A percentile compares a stretch with the other conserved stretches of the same genome.
phyloP scores from a whole-genome alignment of 2,888 invertebrate species.

The Physocephala rufipes region DNA sequence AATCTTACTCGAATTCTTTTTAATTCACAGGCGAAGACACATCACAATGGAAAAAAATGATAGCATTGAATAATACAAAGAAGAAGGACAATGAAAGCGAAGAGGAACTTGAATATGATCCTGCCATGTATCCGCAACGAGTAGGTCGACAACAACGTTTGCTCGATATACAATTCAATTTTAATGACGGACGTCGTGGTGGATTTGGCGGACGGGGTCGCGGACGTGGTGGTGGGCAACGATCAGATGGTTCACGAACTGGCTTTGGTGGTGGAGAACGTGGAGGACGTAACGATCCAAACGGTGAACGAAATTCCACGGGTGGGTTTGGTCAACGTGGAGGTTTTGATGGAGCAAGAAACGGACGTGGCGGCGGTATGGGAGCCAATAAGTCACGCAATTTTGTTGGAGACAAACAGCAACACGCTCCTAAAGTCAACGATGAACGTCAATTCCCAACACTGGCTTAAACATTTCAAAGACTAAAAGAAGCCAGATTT shows the following conservation, averaged over 20 bases:
- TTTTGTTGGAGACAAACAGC: slow-evolving; percentile 54
- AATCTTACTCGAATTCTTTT: neutral
- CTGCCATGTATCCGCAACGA: slow-evolving; percentile 85
- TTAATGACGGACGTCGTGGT: slow-evolving; percentile 82
- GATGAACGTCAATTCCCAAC: slow-evolving; percentile 97
- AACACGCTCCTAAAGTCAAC: slow-evolving; percentile 86
- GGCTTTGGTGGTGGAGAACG: slow-evolving; percentile 43
- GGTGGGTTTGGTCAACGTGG: slow-evolving; percentile 38
- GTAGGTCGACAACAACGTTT: slow-evolving; percentile 88
- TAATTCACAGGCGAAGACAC: slow-evolving; percentile 76
- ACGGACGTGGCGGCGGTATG: slow-evolving; percentile 43
- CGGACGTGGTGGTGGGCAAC: slow-evolving; percentile 64
- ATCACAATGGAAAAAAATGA: slow-evolving; percentile 93
- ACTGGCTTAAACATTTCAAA: slow-evolving; percentile 77
- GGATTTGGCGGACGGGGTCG: slow-evolving; percentile 75
- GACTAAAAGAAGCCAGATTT: slow-evolving; percentile 18
- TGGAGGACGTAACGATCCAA: slow-evolving; percentile 46
- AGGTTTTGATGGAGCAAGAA: slow-evolving; percentile 56
- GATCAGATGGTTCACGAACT: slow-evolving; percentile 47
- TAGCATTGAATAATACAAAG: slow-evolving; percentile 75
- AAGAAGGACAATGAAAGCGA: slow-evolving; percentile 70
- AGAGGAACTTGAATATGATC: slow-evolving; percentile 78
- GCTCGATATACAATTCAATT: slow-evolving; percentile 89
- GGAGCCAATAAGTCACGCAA: slow-evolving; percentile 50
- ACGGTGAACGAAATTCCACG: slow-evolving; percentile 34